Conservation (phyloP, 2,797 vertebrate genomes). For the Poecilia velifera region DNA sequence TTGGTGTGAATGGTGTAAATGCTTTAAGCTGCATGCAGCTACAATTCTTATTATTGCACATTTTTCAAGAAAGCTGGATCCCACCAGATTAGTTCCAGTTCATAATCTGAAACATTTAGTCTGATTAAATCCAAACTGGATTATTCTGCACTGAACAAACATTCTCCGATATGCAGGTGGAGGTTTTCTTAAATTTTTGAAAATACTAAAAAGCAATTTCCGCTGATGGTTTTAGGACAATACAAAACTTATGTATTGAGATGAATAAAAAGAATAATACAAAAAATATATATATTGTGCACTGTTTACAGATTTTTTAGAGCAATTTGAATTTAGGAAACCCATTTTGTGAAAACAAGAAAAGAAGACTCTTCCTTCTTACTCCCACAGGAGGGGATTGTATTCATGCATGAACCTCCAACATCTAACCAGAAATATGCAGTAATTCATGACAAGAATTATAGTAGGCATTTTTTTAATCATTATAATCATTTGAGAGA, state of each 20-base stretch:
- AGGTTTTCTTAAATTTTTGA: not conserved
- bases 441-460: conserved; percentile 31
- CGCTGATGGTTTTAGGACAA: not conserved
- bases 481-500: conserved; percentile 67
- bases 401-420: not conserved
- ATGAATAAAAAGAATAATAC: not conserved
- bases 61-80: not conserved
- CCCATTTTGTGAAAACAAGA: not conserved
- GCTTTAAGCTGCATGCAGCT: not conserved
- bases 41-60: not conserved
- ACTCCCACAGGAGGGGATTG: not conserved
- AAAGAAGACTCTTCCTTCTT: too few species aligned
- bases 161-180: not conserved
- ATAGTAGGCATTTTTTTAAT: conserved; percentile 72
- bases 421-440: not conserved
- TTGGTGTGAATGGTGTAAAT: not conserved
- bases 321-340: not conserved
- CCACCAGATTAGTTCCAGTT: not conserved
- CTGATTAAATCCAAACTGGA: not conserved
- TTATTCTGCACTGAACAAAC: not conserved
- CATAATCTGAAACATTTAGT: not conserved
- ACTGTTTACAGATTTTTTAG: not conserved
- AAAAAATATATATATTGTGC: not conserved
- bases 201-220: not conserved
- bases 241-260: too few species aligned